These are phyloP conservation scores for Alexandromys fortis DNA, from an alignment of 2,113 vertebrate genomes.

Conservation along the genomic window DNA sequence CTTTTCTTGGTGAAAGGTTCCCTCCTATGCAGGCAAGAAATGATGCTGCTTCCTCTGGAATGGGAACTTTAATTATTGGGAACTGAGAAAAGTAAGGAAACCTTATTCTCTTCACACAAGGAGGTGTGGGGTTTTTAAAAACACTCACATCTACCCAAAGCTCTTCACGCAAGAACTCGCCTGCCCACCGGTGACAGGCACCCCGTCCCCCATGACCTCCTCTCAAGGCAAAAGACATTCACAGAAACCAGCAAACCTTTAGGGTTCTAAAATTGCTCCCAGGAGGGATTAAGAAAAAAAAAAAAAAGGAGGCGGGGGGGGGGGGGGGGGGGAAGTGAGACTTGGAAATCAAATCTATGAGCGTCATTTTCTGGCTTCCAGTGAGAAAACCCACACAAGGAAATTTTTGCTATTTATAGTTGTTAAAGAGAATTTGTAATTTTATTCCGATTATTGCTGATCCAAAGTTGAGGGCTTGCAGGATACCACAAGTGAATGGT, in stretches of 20 bases:
- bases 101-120: neutral
- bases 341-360: slow-evolving; percentile 2
- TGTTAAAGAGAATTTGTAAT: neutral
- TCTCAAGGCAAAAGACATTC: neutral
- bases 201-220: no score
- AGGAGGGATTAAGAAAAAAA: neutral
- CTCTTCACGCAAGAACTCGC: neutral
- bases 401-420: neutral
- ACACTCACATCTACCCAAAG: neutral
- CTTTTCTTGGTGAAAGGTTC: slow-evolving; percentile 8
- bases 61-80: slow-evolving; percentile 23
- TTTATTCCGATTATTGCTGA: neutral
- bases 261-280: neutral
- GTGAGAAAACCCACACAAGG: neutral
- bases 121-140: neutral
- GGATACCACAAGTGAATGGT: neutral
- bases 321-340: no score
- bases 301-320: no score
- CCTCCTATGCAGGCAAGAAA: neutral
- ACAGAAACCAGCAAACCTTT: neutral
- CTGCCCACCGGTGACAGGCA: neutral
- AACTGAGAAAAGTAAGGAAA: neutral
- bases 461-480: neutral
- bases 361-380: neutral
- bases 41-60: neutral